These are phyloP conservation scores for Diarsia rubi DNA, from an alignment of 2,888 invertebrate species.

Conservation along the genomic window DNA sequence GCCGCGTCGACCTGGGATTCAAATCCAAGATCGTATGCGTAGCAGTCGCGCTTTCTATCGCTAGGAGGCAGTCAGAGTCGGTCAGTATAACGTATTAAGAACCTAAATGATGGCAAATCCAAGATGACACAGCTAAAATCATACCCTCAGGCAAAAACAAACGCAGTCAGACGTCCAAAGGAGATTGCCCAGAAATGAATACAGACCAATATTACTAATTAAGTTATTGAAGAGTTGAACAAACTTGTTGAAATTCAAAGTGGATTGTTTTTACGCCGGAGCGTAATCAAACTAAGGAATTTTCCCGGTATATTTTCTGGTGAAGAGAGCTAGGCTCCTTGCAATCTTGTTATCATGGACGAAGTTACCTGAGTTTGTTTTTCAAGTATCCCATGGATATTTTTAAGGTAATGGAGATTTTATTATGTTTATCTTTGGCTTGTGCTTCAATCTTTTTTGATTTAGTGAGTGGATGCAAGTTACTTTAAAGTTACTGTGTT, in stretches of 20 bases:
- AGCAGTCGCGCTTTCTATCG: too few relatives aligned
- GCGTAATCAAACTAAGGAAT: slow-evolving; percentile 81
- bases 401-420: slow-evolving; percentile 60
- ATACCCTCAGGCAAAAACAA: slow-evolving; percentile 41
- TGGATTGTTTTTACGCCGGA: slow-evolving; percentile 83
- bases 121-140: slow-evolving; percentile 15
- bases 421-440: slow-evolving; percentile 50
- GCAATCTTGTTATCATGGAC: slow-evolving; percentile 72
- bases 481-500: slow-evolving; percentile 7
- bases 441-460: slow-evolving; percentile 59
- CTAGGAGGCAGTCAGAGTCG: too few relatives aligned
- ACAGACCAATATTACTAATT: slow-evolving; percentile 82
- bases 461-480: slow-evolving; percentile 26
- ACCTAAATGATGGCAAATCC: neutral
- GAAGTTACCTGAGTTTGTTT: slow-evolving; percentile 69
- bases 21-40: too few relatives aligned
- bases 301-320: slow-evolving; percentile 74
- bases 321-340: slow-evolving; percentile 65
- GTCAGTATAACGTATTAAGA: neutral
- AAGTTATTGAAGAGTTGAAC: slow-evolving; percentile 78
- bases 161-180: slow-evolving; percentile 36
- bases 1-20: too few relatives aligned
- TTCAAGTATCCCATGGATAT: slow-evolving; percentile 59
- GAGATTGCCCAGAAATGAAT: slow-evolving; percentile 56
- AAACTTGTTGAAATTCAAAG: slow-evolving; percentile 77